Base-by-base conservation (phyloP, 2,888 invertebrate species). In the Parnassius orleans region DNA sequence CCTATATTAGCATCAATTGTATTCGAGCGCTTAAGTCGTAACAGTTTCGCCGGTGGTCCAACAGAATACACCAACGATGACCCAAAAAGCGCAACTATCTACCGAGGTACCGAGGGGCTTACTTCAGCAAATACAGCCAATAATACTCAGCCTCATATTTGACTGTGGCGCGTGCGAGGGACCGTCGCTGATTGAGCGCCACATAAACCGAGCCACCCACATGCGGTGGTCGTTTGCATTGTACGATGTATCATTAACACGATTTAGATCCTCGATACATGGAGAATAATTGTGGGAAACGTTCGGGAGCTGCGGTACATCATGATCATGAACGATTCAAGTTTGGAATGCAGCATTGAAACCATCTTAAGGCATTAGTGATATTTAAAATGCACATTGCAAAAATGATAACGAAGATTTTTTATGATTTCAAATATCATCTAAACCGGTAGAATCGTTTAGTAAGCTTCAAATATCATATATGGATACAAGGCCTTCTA, bases 191-290 rank as follows among this genome's bases (percentile, higher is more conserved):
- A 90, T 90, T 87, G 86, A 88, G 75, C 74, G 75, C 72, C 75
- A 72, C 76, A 83, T 83, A 85, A 85, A 87, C 72, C 73, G 75
- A 69, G 76, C 90, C 88, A 87, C 89, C 86, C 87, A 87, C 86
- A 68, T 47, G 61, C 53, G 64, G 54, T 77, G 76, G 79, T 81
- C 83, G 75, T 78, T 80, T 75, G 78, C 81, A 83, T 80, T 80
- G 77, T 78, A 77, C 72, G 68, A 71, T 51, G 33, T 44, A 52
- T 61, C 57, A 58, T 58, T 63, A 63, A 58, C 58, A 63, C 63
- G 61, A 63, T 58, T 58, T 58, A 58, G 54, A 58, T 54, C 43
- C 41, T 52, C 47, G 50, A 63, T 58, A 50, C 63, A 50, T 58
- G 55, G 57, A 61, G 52, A 57, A 56, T 61, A 61, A 61, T 57